Evolutionary conservation across 1,140 invertebrate genomes (phyloP), one percentile per base, ranked within the genome.

Genomic region (Halesus radiatus): DNA sequence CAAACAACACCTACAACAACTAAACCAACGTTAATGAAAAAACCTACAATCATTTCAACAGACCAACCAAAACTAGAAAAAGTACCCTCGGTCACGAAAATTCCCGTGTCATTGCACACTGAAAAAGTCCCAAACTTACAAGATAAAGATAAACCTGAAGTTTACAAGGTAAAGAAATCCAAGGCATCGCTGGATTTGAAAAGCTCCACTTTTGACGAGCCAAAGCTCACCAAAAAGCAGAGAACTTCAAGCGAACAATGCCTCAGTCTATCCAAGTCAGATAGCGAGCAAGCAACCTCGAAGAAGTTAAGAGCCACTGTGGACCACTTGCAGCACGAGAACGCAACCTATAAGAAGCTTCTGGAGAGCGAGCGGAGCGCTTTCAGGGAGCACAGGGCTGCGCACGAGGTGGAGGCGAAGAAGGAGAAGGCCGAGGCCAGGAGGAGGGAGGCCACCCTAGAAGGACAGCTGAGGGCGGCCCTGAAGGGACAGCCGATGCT

Each of bases 361-460:
- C 88, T 90, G 85, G 88, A 89, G 84, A 84, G 88, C 87, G 89
- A 90, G 87, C 88, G 89, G 88, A 89, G 89, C 88, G 88, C 89
- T 81, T 86, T 89, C 81, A 85, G 89, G 87, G 88, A 88, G 83
- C 85, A 88, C 76, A 88, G 88, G 84, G 89, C 89, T 83, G 87
- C 85, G 83, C 85, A 87, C 62, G 88, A 89, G 79, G 86, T 87
- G 79, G 85, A 85, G 53, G 80, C 88, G 20, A 85, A 88, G 84
- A 86, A 88, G 58, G 80, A 89, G 83, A 89, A 88, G 87, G 88
- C 89, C 87, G 88, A 90, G 86, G 86, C 84, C 78, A 88, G 85
- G 83, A 88, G 86, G 84, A 87, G 86, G 83, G 88, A 90, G 83
- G 88, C 88, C 50, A 83, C 86, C 23, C 78, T 90, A 84, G 88